Evolutionary conservation across 1,140 invertebrate genomes (phyloP).

Genomic region (Cecropterus lyciades): DNA sequence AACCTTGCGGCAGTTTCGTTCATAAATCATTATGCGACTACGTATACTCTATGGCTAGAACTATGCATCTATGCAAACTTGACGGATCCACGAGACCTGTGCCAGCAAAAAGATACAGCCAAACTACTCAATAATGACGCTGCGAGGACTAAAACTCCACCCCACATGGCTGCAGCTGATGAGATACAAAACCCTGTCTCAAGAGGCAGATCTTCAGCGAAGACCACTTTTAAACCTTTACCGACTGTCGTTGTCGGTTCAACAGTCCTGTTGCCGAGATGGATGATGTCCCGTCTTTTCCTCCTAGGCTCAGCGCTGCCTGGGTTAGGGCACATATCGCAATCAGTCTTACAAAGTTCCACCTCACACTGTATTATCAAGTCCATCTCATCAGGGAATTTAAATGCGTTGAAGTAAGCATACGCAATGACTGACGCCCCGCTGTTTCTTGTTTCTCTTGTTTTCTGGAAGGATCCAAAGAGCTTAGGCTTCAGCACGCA

Average conservation of each 20-base stretch:
- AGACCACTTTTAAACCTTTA: conserved; percentile 87
- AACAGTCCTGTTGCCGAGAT: conserved; percentile 77
- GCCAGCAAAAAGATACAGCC: conserved; percentile 67
- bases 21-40: background rate
- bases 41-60: background rate
- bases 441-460: conserved; percentile 88
- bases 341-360: conserved; percentile 92
- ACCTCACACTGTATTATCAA: conserved; percentile 93
- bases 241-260: conserved; percentile 85
- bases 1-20: background rate
- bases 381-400: conserved; percentile 95
- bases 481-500: conserved; percentile 93
- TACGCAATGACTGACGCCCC: conserved; percentile 92
- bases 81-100: conserved; percentile 58
- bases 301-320: conserved; percentile 88
- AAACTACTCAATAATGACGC: conserved; percentile 72
- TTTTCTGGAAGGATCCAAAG: conserved; percentile 93
- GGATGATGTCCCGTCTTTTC: conserved; percentile 81
- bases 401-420: conserved; percentile 93
- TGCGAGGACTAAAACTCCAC: conserved; percentile 67
- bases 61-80: conserved; percentile 57
- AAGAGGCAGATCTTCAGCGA: conserved; percentile 86
- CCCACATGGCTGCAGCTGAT: conserved; percentile 72
- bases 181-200: conserved; percentile 75
- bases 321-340: conserved; percentile 89